These are phyloP conservation scores for Pteropus rufus DNA, from an alignment of 2,797 vertebrate species.

Conservation along the genomic window DNA sequence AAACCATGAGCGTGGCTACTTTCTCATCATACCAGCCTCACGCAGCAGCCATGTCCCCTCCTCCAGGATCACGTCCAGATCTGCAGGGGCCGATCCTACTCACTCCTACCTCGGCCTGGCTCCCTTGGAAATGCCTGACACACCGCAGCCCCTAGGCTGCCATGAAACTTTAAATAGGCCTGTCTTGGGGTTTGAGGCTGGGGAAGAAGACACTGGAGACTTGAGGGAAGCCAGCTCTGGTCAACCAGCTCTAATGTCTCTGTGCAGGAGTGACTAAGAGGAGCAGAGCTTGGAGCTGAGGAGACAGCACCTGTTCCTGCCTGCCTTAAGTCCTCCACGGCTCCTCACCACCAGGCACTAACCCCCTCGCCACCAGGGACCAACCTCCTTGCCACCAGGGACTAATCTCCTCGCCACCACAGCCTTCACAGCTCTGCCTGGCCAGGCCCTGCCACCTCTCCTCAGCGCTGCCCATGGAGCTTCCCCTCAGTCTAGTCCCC, in stretches of 20 bases:
- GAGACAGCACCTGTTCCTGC: neutral
- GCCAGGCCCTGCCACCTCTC: neutral
- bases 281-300: neutral
- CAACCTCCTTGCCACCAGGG: neutral
- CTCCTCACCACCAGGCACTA: neutral
- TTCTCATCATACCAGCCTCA: neutral
- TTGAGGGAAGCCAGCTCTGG: neutral
- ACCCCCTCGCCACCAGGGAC: too few relatives aligned
- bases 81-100: neutral
- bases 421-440: too few relatives aligned
- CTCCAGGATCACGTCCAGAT: constrained; percentile 15
- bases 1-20: neutral
- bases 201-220: neutral
- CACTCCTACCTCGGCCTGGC: neutral
- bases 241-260: constrained; percentile 1
- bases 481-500: neutral
- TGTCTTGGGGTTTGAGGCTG: neutral
- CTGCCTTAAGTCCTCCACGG: neutral
- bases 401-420: neutral
- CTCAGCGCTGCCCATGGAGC: neutral
- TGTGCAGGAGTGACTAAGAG: neutral
- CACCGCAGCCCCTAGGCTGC: constrained; percentile 16
- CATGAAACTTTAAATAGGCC: constrained; percentile 57
- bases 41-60: neutral
- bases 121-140: constrained; percentile 25